Evolutionary conservation across 2,113 vertebrate genomes (phyloP).

Genomic region (Camelus dromedarius): DNA sequence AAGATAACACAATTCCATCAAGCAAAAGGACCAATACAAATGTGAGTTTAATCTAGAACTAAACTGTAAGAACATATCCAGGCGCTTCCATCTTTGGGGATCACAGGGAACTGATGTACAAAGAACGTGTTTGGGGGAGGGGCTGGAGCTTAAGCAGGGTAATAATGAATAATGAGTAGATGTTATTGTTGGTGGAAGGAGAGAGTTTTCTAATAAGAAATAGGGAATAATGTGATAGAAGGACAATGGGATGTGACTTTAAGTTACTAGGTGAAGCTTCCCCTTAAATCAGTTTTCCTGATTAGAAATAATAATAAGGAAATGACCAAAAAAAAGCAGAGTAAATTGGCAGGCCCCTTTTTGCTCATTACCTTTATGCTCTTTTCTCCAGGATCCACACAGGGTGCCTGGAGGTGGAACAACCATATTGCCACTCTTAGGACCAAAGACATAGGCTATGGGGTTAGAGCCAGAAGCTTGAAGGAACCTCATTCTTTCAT

Average conservation of each 20-base stretch:
- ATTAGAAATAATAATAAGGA: neutral
- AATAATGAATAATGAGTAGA: neutral
- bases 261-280: neutral
- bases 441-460: neutral
- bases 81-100: neutral
- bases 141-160: neutral
- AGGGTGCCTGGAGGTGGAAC: neutral
- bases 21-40: neutral
- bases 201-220: conserved; percentile 1
- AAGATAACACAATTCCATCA: neutral
- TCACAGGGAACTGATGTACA: neutral
- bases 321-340: neutral
- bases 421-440: neutral
- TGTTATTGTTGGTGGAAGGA: neutral
- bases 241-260: neutral
- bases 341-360: neutral
- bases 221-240: neutral
- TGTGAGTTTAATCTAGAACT: neutral
- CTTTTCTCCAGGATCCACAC: neutral
- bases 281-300: neutral
- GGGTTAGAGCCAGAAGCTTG: neutral
- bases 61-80: neutral
- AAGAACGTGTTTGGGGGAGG: neutral
- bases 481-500: neutral
- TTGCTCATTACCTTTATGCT: neutral